These are phyloP conservation scores for cat (Felis catus) DNA, from an alignment of 2,113 vertebrate genomes.

Conservation along the genomic window F.catus_Fca126_mat1.0 CM031419.1:1985501-1986000, in stretches of 20 bases:
- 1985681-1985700: neutral
- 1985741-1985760: neutral
- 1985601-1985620: accelerated
- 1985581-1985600: neutral
- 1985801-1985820: accelerated
- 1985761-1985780: neutral
- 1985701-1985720: accelerated
- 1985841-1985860: accelerated
- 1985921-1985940: accelerated
- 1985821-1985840: no score
- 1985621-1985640: accelerated
- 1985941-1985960: neutral
- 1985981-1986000: neutral
- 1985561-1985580: neutral
- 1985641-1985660: no score
- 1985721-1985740: no score
- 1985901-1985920: neutral
- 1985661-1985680: neutral
- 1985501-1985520: neutral
- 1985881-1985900: no score
- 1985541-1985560: accelerated
- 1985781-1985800: accelerated
- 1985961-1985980: accelerated
- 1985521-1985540: neutral
- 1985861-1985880: accelerated